A percentile compares a stretch with the other conserved stretches of the same genome.
Evolutionary conservation across 2,888 invertebrate genomes (phyloP).

Genomic region (Hyposoter didymator): DNA sequence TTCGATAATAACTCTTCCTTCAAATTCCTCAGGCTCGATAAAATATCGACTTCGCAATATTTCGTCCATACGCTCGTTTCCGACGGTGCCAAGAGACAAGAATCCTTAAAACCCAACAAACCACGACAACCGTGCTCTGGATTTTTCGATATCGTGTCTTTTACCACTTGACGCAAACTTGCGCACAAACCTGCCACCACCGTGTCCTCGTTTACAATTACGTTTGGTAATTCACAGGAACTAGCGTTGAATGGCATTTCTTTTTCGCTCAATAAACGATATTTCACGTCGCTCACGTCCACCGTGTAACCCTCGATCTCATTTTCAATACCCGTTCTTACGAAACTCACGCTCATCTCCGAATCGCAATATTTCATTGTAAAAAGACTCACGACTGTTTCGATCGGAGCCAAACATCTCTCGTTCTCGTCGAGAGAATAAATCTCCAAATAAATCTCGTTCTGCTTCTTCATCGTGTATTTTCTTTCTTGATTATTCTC

Average conservation of each 20-base stretch:
- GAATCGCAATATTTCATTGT: constrained; percentile 87
- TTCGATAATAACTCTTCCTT: constrained; percentile 69
- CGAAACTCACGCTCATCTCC: constrained; percentile 84
- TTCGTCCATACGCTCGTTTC: constrained; percentile 96
- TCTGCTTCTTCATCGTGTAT: constrained; percentile 72
- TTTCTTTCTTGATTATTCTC: constrained; percentile 13
- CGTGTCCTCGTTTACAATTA: constrained; percentile 86
- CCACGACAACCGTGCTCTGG: constrained; percentile 83
- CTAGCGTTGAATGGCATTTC: constrained; percentile 83
- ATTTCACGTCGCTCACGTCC: constrained; percentile 80
- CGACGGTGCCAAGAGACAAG: constrained; percentile 92
- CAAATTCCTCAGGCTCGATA: constrained; percentile 86
- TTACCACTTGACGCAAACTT: constrained; percentile 88
- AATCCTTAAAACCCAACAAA: constrained; percentile 91
- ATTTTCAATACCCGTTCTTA: constrained; percentile 76
- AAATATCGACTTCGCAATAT: constrained; percentile 95
- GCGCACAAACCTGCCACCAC: constrained; percentile 92
- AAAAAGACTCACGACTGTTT: constrained; percentile 88
- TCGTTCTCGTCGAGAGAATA: constrained; percentile 72
- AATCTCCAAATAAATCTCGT: constrained; percentile 79
- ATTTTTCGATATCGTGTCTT: constrained; percentile 78
- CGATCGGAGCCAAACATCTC: constrained; percentile 85
- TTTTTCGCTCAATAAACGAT: constrained; percentile 79
- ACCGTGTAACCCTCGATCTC: constrained; percentile 78
- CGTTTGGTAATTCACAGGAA: constrained; percentile 88